Evolutionary conservation across 2,888 invertebrate species (phyloP).

Genomic region (Erebia palarica): DNA sequence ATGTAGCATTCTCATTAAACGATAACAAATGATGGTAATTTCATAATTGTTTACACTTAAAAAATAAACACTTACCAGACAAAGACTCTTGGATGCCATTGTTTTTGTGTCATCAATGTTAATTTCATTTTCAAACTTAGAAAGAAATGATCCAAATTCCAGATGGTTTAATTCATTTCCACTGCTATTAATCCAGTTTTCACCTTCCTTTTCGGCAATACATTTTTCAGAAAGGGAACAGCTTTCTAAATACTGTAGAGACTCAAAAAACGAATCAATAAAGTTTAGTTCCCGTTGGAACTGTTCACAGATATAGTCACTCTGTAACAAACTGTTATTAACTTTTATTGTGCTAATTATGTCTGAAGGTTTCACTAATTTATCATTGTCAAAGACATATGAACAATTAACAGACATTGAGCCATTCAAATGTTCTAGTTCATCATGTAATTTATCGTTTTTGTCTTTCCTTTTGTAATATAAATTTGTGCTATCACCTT

Average conservation of each 20-base stretch:
- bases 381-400: constrained; percentile 55
- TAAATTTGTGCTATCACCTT: constrained; percentile 10
- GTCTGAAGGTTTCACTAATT: constrained; percentile 75
- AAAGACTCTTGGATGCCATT: constrained; percentile 79
- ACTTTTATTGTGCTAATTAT: constrained; percentile 72
- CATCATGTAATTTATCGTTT: constrained; percentile 42
- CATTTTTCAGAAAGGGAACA: constrained; percentile 62
- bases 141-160: constrained; percentile 62
- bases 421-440: constrained; percentile 47
- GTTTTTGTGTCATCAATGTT: constrained; percentile 66
- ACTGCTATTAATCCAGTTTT: constrained; percentile 56
- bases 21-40: constrained; percentile 39
- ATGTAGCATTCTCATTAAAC: constrained; percentile 22
- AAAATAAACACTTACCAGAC: constrained; percentile 75
- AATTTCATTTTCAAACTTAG: constrained; percentile 65
- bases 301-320: constrained; percentile 69
- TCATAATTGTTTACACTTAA: constrained; percentile 61
- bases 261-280: constrained; percentile 78
- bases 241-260: constrained; percentile 72
- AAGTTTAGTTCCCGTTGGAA: constrained; percentile 75
- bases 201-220: constrained; percentile 55
- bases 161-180: constrained; percentile 55
- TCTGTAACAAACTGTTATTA: constrained; percentile 61
- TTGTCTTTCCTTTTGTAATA: constrained; percentile 30
- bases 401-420: constrained; percentile 59